These are phyloP conservation scores for Samia ricini DNA, from an alignment of 1,140 invertebrate species.

Conservation along the genomic window DNA sequence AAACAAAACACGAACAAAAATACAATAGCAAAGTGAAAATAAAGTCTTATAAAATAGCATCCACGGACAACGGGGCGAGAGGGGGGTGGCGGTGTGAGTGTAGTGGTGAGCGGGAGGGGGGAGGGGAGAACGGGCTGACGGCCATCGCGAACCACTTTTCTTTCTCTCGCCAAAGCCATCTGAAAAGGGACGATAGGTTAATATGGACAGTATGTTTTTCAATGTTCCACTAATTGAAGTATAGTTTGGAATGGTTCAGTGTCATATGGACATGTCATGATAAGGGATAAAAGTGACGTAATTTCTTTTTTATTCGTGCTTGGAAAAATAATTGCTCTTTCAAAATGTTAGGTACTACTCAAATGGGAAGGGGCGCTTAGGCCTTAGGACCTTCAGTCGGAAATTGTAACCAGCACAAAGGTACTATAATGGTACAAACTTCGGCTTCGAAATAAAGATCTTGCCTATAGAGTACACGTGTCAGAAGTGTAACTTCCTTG, in stretches of 20 bases:
- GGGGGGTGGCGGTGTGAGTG: slow-evolving; percentile 15
- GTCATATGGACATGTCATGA: too few species aligned
- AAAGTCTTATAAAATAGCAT: slow-evolving; percentile 56
- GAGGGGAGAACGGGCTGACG: slow-evolving; percentile 24
- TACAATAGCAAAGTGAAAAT: slow-evolving; percentile 50
- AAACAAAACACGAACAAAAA: slow-evolving; percentile 27
- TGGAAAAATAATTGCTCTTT: too few species aligned
- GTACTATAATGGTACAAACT: too few species aligned
- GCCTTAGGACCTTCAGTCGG: too few species aligned
- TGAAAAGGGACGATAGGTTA: slow-evolving; percentile 29
- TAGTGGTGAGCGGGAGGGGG: slow-evolving; percentile 20
- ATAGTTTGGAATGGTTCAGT: background rate
- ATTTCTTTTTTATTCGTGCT: too few species aligned
- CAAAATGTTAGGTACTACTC: too few species aligned
- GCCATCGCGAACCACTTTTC: slow-evolving; percentile 54
- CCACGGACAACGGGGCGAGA: slow-evolving; percentile 9
- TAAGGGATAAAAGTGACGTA: too few species aligned
- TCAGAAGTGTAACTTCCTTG: too few species aligned
- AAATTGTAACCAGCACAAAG: too few species aligned
- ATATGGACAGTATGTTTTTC: slow-evolving; percentile 30
- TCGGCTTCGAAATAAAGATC: too few species aligned
- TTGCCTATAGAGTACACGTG: too few species aligned
- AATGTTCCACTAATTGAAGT: background rate
- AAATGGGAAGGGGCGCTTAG: too few species aligned
- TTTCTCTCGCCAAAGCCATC: slow-evolving; percentile 67